phyloP scores from a whole-genome alignment of 2,113 vertebrate genomes.

The Delphinapterus leucas region DNA sequence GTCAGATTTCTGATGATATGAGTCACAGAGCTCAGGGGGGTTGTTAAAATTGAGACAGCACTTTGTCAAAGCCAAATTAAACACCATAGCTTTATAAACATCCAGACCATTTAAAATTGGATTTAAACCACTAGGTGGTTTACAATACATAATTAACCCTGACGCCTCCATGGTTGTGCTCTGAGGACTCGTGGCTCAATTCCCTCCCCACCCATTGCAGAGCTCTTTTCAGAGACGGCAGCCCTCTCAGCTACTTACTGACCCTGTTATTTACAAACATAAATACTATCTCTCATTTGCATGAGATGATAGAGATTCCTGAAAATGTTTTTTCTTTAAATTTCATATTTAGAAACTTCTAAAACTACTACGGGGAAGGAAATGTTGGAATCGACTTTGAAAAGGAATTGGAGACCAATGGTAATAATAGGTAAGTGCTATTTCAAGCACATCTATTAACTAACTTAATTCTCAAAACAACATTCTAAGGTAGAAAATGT shows the following conservation, averaged over 20 bases:
- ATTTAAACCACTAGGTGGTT: slow-evolving; percentile 21
- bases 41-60: slow-evolving; percentile 60
- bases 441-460: neutral
- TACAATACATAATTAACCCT: slow-evolving; percentile 8
- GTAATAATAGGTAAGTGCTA: neutral
- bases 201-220: fast-evolving
- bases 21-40: slow-evolving; percentile 64
- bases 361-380: neutral
- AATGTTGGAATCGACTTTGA: neutral
- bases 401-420: neutral
- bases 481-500: neutral
- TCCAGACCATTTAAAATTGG: slow-evolving; percentile 39
- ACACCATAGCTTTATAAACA: slow-evolving; percentile 46
- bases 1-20: slow-evolving; percentile 72
- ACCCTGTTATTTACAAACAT: neutral
- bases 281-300: neutral
- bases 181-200: neutral
- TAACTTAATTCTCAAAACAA: slow-evolving; percentile 6
- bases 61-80: slow-evolving; percentile 65
- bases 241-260: fast-evolving
- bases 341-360: neutral
- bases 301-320: neutral
- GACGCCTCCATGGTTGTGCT: neutral
- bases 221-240: fast-evolving
- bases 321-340: neutral